Evolutionary conservation across 2,888 invertebrate genomes (phyloP), one percentile per base, ranked within the genome.

Genomic region (Andrena bicolor): DNA sequence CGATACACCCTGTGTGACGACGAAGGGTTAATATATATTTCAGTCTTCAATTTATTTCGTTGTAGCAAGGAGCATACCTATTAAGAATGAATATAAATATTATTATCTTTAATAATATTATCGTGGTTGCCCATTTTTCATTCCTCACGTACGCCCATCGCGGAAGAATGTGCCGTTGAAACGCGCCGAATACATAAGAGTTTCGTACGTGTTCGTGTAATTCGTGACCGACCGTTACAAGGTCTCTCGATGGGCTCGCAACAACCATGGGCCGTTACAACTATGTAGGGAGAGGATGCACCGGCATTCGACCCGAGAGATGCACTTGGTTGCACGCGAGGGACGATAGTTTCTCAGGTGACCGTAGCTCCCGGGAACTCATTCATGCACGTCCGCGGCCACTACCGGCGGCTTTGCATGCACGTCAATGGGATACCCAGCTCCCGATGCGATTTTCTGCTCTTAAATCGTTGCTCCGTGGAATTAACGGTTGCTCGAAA

Each of bases 371-470:
- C 77, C 86, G 84, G 79, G 86, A 89, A 80, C 86, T 87, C 89
- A 90, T 90, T 90, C 90, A 90, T 88, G 81, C 83, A 79, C 76
- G 66, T 75, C 41, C 49, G 28, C 51, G 69, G 73, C 86, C 76
- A 76, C 73, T 79, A 70, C 75, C 70, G 72, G 72, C 76, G 86
- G 84, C 81, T 91, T 89, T 90, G 88, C 88, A 90, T 91, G 84
- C 87, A 89, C 88, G 86, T 91, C 90, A 91, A 91, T 91, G 90
- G 88, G 79, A 85, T 85, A 84, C 83, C 20, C 84, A 78, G 78
- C 75, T 77, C 80, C 85, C 86, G 79, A 85, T 76, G 56, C 73
- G 82, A 84, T 83, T 83, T 84, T 86, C 76, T 83, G 26, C 32
- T 49, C 53, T 61, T 20, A 60, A 28, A 26, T 72, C 49, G 28